Evolutionary conservation across 2,797 vertebrate species (phyloP).

Genomic region (Malacoraja senta): DNA sequence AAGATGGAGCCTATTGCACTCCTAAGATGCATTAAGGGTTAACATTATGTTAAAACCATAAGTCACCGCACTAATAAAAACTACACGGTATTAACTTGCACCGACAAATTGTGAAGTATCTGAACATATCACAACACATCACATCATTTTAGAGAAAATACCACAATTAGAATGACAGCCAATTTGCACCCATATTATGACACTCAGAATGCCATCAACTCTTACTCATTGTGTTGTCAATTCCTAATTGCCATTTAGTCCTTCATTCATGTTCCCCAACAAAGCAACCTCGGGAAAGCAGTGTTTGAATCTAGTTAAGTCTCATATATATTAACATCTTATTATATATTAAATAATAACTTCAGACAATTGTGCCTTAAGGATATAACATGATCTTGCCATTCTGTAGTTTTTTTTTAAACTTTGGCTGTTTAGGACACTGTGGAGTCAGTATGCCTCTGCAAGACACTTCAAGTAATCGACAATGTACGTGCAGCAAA

Average conservation of each 20-base stretch:
- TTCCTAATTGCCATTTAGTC: not conserved
- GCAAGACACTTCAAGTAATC: not conserved
- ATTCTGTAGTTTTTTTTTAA: not conserved
- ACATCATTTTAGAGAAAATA: not conserved
- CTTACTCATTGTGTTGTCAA: not conserved
- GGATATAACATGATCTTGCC: not conserved
- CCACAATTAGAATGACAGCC: not conserved
- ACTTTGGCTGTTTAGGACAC: not conserved
- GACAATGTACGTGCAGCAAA: not conserved
- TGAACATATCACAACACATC: not conserved
- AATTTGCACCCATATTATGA: slow-evolving; percentile 19
- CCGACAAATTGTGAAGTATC: not conserved
- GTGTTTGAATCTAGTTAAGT: not conserved
- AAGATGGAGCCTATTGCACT: not conserved
- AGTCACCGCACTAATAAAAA: not conserved
- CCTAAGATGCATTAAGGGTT: not conserved
- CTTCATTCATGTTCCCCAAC: not conserved
- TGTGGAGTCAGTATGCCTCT: not conserved
- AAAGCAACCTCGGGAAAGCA: not conserved
- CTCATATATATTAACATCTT: not conserved
- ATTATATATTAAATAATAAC: not conserved
- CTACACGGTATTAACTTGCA: not conserved
- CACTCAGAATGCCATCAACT: not conserved
- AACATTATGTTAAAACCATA: not conserved
- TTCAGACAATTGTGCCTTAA: not conserved